These are phyloP conservation scores for Hyperopisus bebe DNA, from an alignment of 2,113 vertebrate genomes.

Conservation along the genomic window DNA sequence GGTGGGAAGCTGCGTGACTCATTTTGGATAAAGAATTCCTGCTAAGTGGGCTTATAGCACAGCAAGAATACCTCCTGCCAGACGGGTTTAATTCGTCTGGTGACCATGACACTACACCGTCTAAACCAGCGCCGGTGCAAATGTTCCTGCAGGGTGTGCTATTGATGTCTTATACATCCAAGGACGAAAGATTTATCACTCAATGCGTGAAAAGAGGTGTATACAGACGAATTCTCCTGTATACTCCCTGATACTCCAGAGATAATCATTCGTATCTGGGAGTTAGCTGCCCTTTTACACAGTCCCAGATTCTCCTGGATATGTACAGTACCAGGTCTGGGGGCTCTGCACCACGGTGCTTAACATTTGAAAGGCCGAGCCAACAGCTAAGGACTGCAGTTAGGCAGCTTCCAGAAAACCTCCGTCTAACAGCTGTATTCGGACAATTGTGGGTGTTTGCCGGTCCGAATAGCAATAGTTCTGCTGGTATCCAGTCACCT, in stretches of 20 bases:
- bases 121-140: neutral
- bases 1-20: neutral
- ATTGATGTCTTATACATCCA: neutral
- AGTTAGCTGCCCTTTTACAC: neutral
- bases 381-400: neutral
- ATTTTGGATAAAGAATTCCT: neutral
- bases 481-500: neutral
- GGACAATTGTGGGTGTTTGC: neutral
- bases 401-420: neutral
- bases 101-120: neutral
- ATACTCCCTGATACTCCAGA: neutral
- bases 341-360: neutral
- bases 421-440: neutral
- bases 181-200: neutral
- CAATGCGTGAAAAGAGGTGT: neutral
- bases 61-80: neutral
- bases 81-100: neutral
- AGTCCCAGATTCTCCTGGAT: neutral
- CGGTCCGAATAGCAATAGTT: neutral
- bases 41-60: neutral
- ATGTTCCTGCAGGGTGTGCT: neutral
- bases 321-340: neutral
- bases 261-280: neutral
- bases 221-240: neutral
- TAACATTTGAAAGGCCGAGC: neutral